Percentiles rank a stretch among this genome's conserved stretches.
Evolutionary conservation across 2,797 vertebrate species (phyloP).

Genomic region (Caiman crocodilus): DNA sequence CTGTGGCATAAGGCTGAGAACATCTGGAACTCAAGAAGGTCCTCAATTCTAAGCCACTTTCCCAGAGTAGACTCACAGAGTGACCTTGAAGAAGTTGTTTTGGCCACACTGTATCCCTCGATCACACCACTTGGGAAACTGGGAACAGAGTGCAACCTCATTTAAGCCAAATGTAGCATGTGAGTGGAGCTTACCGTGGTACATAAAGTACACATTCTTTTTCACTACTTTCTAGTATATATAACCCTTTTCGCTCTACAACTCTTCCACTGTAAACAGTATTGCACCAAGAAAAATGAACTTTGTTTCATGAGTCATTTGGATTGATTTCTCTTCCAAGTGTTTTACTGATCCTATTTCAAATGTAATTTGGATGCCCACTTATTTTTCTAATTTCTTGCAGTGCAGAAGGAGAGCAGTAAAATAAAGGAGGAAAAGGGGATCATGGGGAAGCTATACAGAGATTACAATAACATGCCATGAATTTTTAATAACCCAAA

Average conservation of each 20-base stretch:
- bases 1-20: slow-evolving; percentile 5
- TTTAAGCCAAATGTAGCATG: slow-evolving; percentile 62
- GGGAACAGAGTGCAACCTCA: slow-evolving; percentile 22
- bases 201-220: slow-evolving; percentile 56
- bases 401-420: not conserved
- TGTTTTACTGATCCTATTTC: slow-evolving; percentile 1
- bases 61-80: not conserved
- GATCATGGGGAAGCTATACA: not conserved
- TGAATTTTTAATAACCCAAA: not conserved
- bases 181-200: slow-evolving; percentile 40
- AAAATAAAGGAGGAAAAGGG: not conserved
- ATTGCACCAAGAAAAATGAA: not conserved
- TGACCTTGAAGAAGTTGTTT: not conserved
- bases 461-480: not conserved
- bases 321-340: not conserved
- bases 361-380: not conserved
- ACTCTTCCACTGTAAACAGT: not conserved
- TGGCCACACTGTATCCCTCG: slow-evolving; percentile 1
- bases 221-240: slow-evolving; percentile 45
- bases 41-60: not conserved
- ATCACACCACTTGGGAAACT: not conserved
- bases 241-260: not conserved
- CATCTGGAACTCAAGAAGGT: not conserved
- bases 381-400: not conserved
- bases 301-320: not conserved